Percentiles rank a stretch among this genome's conserved stretches.
Conservation (phyloP, 2,888 invertebrate genomes). For the Parnassius orleans region DNA sequence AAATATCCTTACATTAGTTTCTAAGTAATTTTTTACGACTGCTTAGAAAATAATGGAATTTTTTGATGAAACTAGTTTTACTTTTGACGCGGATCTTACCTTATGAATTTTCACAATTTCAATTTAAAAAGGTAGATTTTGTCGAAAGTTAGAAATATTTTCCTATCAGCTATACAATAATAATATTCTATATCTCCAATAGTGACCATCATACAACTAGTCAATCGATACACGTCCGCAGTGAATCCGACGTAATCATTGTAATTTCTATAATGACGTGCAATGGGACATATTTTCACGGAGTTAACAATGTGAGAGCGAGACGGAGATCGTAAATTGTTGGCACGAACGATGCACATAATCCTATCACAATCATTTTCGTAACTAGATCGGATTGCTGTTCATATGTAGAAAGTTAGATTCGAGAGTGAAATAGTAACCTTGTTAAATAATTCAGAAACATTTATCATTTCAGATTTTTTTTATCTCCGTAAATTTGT, state of each 20-base stretch:
- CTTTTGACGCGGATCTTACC: too few relatives aligned
- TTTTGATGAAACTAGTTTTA: too few relatives aligned
- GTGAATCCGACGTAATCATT: conserved; percentile 11
- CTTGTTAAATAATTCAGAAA: neutral
- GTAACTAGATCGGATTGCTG: conserved; percentile 63
- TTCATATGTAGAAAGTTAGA: conserved; percentile 37
- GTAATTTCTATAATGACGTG: conserved; percentile 20
- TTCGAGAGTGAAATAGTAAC: conserved; percentile 31
- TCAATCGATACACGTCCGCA: conserved; percentile 18
- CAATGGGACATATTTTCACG: conserved; percentile 30
- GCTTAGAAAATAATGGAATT: too few relatives aligned
- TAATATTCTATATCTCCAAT: conserved; percentile 10
- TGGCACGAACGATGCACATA: conserved; percentile 42
- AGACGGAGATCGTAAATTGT: conserved; percentile 35
- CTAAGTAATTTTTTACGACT: too few relatives aligned
- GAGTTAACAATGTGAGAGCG: conserved; percentile 29
- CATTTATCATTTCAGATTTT: neutral
- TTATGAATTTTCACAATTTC: too few relatives aligned
- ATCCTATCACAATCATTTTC: conserved; percentile 55
- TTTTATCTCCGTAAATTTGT: too few relatives aligned
- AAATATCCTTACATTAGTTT: too few relatives aligned
- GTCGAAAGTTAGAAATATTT: neutral
- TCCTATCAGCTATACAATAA: conserved; percentile 3
- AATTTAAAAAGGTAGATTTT: too few relatives aligned
- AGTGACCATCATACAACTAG: conserved; percentile 12